Base-by-base conservation (phyloP, 2,888 invertebrate genomes). In the Epiperipatus broadwayi region DNA sequence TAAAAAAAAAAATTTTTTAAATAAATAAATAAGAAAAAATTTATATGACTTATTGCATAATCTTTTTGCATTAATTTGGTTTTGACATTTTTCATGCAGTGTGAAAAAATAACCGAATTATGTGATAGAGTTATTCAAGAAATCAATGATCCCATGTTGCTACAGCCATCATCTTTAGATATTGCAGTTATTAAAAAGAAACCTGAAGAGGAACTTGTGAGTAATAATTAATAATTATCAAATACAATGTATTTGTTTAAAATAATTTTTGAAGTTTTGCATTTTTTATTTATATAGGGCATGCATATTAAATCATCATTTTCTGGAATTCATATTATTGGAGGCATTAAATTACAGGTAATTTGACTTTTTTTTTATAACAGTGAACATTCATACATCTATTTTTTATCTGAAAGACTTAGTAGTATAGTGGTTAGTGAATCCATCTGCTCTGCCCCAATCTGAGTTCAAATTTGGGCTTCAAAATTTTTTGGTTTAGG, bases 111-210 rank as follows among this genome's bases (percentile, higher is more conserved):
- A 44, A 75, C 78, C 4, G 71, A 72, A 46, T 63, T 79, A 43
- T 83, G 84, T 33, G 84, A 87, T 61, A 73, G 75, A 53, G 73
- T 89, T 45, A 75, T 89, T 52, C 53, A 56, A 42, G 79, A 83
- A 53, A 75, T 77, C 48, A 68, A 72, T 41, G 91, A 93, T 67
- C 84, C 91, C 3, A 70, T 84, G 66, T 72, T 87, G 48, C 66
- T 93, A 43, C 85, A 85, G 61, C 87, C 89, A 5, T 80, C 87
- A 2, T 75, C 78, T n/a, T 65, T 93, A 45, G 84, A 83, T 60
- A 64, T 81, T 44, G 84, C 85, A 25, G 75, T 78, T 30, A 67
- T 91, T 45, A 78, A 48, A 22, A 47, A 47, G 5, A 36, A 37
- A n/a, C 18, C 16, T 14, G 18, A 27, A 15, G 78, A 81, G 50